These are phyloP conservation scores for Orthochromis malagaraziensis DNA, from an alignment of 2,113 vertebrate species.

Conservation along the genomic window DNA sequence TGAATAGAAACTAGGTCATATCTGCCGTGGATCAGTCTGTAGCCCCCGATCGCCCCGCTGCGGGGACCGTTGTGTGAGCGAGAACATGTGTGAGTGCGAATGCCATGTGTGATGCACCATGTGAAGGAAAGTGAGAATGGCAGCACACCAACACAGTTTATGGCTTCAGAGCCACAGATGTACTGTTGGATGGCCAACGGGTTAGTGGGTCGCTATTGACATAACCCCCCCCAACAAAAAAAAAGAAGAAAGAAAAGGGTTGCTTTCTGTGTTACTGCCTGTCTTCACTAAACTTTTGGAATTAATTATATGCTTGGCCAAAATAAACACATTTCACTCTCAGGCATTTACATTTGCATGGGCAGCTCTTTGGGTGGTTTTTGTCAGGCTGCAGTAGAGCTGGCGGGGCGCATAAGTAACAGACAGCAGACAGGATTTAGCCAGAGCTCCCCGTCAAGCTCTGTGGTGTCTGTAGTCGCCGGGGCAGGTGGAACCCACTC, in stretches of 20 bases:
- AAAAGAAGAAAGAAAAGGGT: neutral
- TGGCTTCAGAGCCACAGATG: neutral
- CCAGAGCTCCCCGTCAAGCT: neutral
- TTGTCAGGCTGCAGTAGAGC: neutral
- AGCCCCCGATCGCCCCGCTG: constrained; percentile 28
- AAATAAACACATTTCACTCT: constrained; percentile 31
- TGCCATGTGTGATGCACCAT: constrained; percentile 2
- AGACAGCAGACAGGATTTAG: constrained; percentile 7
- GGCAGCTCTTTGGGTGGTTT: neutral
- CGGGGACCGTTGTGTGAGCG: constrained; percentile 23
- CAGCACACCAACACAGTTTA: neutral
- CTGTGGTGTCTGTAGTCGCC: neutral
- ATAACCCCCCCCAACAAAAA: neutral
- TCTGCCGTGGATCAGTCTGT: constrained; percentile 52
- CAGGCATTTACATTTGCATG: constrained; percentile 19
- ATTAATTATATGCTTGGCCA: constrained; percentile 31
- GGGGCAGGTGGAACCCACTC: constrained; percentile 19
- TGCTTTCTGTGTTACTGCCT: neutral
- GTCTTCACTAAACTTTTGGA: neutral
- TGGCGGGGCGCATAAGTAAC: neutral
- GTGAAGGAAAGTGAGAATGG: constrained; percentile 18
- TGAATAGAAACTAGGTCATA: constrained; percentile 73
- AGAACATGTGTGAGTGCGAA: neutral
- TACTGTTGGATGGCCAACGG: neutral
- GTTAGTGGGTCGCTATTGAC: neutral